Conservation (phyloP, 2,797 vertebrate genomes). For the Arrhamphus sclerolepis region DNA sequence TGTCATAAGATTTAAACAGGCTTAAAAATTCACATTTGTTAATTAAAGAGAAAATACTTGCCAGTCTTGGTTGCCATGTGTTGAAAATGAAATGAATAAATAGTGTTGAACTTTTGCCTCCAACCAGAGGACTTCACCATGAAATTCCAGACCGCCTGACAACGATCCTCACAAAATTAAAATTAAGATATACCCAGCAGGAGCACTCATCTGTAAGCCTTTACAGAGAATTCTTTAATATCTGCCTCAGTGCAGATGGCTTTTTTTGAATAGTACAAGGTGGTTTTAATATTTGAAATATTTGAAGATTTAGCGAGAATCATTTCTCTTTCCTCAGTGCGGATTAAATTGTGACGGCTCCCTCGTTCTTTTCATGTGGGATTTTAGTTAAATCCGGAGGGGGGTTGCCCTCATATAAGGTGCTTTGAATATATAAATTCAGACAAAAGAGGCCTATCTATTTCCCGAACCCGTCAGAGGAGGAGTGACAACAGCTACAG, state of each 20-base stretch:
- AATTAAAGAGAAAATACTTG: slow-evolving; percentile 28
- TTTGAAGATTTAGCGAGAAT: slow-evolving; percentile 76
- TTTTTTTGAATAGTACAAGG: slow-evolving; percentile 59
- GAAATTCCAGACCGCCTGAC: slow-evolving; percentile 32
- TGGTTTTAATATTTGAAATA: slow-evolving; percentile 70
- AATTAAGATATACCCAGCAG: slow-evolving; percentile 52
- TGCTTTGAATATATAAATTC: slow-evolving; percentile 59
- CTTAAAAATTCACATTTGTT: slow-evolving; percentile 17
- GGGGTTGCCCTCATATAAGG: slow-evolving; percentile 47
- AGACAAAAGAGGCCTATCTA: slow-evolving; percentile 23
- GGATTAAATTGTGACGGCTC: slow-evolving; percentile 72
- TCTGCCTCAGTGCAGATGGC: slow-evolving; percentile 57
- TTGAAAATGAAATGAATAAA: slow-evolving; percentile 35
- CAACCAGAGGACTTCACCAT: slow-evolving; percentile 26
- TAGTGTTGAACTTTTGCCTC: slow-evolving; percentile 25
- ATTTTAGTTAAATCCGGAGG: slow-evolving; percentile 67
- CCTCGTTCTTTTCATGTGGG: slow-evolving; percentile 70
- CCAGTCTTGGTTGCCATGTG: slow-evolving; percentile 6
- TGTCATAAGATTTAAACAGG: slow-evolving; percentile 11
- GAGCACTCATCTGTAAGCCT: slow-evolving; percentile 55
- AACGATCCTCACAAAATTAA: slow-evolving; percentile 65
- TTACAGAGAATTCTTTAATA: slow-evolving; percentile 55
- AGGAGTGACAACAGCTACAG: slow-evolving; percentile 4
- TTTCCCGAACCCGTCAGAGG: slow-evolving; percentile 22
- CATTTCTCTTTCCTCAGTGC: slow-evolving; percentile 46